Base-by-base conservation (phyloP, 2,797 vertebrate species). In the Parauchenoglanis punctatus region DNA sequence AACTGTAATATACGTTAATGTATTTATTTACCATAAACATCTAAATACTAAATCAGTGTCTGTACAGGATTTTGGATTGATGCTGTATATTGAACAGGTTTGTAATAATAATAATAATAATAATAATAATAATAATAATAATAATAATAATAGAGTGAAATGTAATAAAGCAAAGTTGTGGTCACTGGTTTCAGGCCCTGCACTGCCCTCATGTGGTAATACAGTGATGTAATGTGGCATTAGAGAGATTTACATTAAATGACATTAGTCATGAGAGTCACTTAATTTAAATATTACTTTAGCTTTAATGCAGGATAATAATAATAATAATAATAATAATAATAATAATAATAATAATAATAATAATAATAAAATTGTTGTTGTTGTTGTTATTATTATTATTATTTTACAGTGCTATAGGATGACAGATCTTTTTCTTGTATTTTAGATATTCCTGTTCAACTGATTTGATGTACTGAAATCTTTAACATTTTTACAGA, bases 161-260 rank as follows among this genome's bases (percentile, higher is more conserved):
- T 40, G 35, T 2, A n/a, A 11, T 49, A 17, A 25, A 67, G 7
- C 7, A 7, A 61, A 85, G 40, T 7, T 35, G 46, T 46, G 23
- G 28, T 28, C 18, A 54, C 49, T 15, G 18, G 63, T 83, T 85
- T 76, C 17, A 83, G 73, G 40, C 73, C 77, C 73, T 91, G 25
- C 91, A 92, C 91, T 93, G 92, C 92, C 91, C 85, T 90, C 93
- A 68, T 72, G 58, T 91, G 93, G 93, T 80, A n/a, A 31, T 49
- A 52, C 49, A 70, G 18, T 12, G 15, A 67, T 31, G 25, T 11
- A 76, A 76, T 12, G 11, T 18, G n/a, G 15, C 1, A 3, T 31
- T 10, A 31, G 2, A 18, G 49, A 54, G 49, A 54, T 77, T 77
- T 77, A 10, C 11, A 44, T n/a, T 6, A 1, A 54, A 8, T 18